Evolutionary conservation across 2,797 vertebrate genomes (phyloP).

Genomic region (Brachyrhaphis roseni): DNA sequence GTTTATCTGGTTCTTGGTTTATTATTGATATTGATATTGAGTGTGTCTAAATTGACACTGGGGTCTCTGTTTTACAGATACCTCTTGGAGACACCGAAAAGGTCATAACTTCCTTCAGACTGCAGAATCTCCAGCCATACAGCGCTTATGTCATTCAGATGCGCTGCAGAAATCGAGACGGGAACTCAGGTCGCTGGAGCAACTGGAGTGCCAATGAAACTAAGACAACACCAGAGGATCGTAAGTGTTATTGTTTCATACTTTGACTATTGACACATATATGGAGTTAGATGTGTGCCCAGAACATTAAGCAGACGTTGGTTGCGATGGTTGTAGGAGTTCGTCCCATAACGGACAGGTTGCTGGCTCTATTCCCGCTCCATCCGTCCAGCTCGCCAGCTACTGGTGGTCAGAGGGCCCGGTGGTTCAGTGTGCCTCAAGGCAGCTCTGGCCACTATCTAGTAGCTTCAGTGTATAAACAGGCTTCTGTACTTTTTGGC

Average conservation of each 20-base stretch:
- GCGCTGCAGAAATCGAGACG: conserved; percentile 75
- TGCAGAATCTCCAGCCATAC: conserved; percentile 86
- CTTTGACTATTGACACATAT: not conserved
- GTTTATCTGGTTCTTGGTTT: no score
- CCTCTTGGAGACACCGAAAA: conserved; percentile 74
- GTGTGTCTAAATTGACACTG: not conserved
- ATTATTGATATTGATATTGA: not conserved
- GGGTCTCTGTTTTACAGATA: conserved; percentile 75
- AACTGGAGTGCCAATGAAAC: conserved; percentile 85
- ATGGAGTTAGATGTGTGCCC: not conserved
- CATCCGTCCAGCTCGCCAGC: no score
- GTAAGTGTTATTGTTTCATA: conserved; percentile 77
- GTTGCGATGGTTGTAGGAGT: no score
- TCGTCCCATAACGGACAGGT: no score
- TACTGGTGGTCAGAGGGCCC: no score
- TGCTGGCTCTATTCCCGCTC: no score
- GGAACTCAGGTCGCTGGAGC: conserved; percentile 84
- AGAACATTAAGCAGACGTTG: not conserved
- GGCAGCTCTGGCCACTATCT: no score
- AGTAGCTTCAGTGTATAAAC: no score
- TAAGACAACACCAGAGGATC: conserved; percentile 79
- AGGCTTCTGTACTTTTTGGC: no score
- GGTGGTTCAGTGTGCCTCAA: no score
- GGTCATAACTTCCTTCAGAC: conserved; percentile 81
- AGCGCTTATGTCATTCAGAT: conserved; percentile 85